Base-by-base conservation (phyloP, 2,888 invertebrate genomes). In the Clistopyga incitator region DNA sequence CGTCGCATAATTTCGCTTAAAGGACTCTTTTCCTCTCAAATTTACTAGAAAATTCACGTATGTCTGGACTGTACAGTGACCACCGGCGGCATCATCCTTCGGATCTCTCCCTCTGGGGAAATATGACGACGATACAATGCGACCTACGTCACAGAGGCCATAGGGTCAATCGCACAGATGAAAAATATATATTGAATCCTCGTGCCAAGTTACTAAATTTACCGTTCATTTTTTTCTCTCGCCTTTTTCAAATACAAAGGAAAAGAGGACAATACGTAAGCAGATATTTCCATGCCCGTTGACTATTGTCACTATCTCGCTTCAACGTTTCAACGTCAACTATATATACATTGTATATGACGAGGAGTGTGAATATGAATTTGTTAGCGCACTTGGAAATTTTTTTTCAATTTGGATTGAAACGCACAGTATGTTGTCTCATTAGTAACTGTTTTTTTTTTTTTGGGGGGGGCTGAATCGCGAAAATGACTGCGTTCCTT, bases 41-140 rank as follows among this genome's bases (percentile, higher is more conserved):
- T 20, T 38, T 64, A n/a, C n/a, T n/a, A 13, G 42, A 20, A 42
- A 38, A 42, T 3, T 18, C 11, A n/a, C n/a, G 20, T 25, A 20
- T 15, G 64, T 64, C 64, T 64, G 42, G 38, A 10, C 25, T 54
- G 18, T n/a, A n/a, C 11, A 59, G 56, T 72, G 72, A 72, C 72
- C 72, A 59, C 56, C 54, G n/a, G 72, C 54, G n/a, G 72, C 4
- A 72, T 23, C 59, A 72, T 72, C 29, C 59, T 56, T 45, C n/a
- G 42, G 59, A 56, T 72, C 29, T 25, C 56, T 25, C 25, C 56
- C 72, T 72, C 72, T n/a, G 25, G 71, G 71, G 71, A 72, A 72
- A 72, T 72, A 72, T 42, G 56, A 59, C 71, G 56, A 45, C 42
- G 45, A 10, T 70, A 15, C 47, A 56, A 71, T 15, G 71, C 29